Percentiles rank a stretch among this genome's conserved stretches.
Conservation (phyloP, 2,797 vertebrate species). For the Toxotes lorentzi region DNA sequence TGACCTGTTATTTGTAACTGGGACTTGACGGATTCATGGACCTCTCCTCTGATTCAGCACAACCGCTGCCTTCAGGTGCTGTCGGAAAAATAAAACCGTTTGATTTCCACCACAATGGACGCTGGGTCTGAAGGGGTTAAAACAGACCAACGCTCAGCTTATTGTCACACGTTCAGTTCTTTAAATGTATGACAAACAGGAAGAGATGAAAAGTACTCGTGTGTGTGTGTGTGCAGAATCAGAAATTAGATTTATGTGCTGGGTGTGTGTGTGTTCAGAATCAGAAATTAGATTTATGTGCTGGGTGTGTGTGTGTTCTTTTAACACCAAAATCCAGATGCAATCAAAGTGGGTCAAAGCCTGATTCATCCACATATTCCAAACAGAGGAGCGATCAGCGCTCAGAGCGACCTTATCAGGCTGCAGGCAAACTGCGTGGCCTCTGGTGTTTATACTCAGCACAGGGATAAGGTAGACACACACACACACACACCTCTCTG, state of each 20-base stretch:
- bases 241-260: background rate
- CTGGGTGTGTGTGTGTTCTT: slow-evolving; percentile 5
- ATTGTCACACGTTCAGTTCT: background rate
- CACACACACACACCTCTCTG: slow-evolving; percentile 9
- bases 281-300: too few species aligned
- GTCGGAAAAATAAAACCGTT: slow-evolving; percentile 6
- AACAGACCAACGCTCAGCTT: background rate
- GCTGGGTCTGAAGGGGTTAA: too few species aligned
- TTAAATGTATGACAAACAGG: background rate
- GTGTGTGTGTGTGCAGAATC: background rate
- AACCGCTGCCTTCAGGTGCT: slow-evolving; percentile 34
- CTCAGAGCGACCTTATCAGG: background rate
- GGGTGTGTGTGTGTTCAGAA: background rate
- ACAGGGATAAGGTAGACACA: background rate
- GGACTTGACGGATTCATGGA: slow-evolving; percentile 7
- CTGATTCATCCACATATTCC: slow-evolving; percentile 3
- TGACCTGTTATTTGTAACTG: accelerated
- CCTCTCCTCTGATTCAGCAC: slow-evolving; percentile 3
- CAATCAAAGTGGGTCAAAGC: background rate
- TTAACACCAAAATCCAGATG: slow-evolving; percentile 9
- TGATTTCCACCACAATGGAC: too few species aligned
- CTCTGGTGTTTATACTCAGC: background rate
- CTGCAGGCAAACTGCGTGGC: background rate
- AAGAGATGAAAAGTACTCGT: background rate
- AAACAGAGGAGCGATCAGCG: background rate